Base-by-base conservation (phyloP, 1,140 invertebrate genomes). In the Limonius californicus region DNA sequence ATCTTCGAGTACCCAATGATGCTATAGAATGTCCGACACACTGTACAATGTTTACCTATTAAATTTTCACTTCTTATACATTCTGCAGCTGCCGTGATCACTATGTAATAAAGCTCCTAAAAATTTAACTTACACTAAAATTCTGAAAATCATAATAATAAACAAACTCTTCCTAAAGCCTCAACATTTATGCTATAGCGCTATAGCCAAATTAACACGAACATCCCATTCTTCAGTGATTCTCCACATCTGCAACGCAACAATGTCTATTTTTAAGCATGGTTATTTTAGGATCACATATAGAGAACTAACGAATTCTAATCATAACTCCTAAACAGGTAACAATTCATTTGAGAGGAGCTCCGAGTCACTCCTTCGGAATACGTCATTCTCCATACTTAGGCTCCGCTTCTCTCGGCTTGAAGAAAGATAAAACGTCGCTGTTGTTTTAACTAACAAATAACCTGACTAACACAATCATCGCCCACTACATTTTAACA, bases 381-480 rank as follows among this genome's bases (percentile, higher is more conserved):
- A 90, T 92, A 63, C 80, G 82, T 19, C 89, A 92, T 72, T 85
- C 85, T 14, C 81, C 80, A 7, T 90, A 85, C 73, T 68, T 82
- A 53, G 82, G 81, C 20, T 73, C 73, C 2, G 62, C 71, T 43
- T 54, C 70, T 11, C 58, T 67, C 32, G 72, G 66, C 59, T 61
- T 75, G 39, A 54, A 63, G 20, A 69, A 68, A 56, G 74, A 75
- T 53, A 70, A 67, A 59, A 71, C 71, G 15, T 18, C 45, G 7
- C 45, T 50, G 3, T 18, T 50, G 19, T 50, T 50, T 12, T 50
- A 19, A 50, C 45, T 21, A 19, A 50, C 14, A 15, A 45, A 45
- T 18, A 45, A 15, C 14, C 42, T 45, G 42, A 15, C 42, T 45
- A 63, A 56, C 23, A 27, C 3, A 27, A 27, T 27, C 3, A 27